These are phyloP conservation scores for Dascyllus trimaculatus DNA, from an alignment of 2,113 vertebrate species.

Conservation along the genomic window DNA sequence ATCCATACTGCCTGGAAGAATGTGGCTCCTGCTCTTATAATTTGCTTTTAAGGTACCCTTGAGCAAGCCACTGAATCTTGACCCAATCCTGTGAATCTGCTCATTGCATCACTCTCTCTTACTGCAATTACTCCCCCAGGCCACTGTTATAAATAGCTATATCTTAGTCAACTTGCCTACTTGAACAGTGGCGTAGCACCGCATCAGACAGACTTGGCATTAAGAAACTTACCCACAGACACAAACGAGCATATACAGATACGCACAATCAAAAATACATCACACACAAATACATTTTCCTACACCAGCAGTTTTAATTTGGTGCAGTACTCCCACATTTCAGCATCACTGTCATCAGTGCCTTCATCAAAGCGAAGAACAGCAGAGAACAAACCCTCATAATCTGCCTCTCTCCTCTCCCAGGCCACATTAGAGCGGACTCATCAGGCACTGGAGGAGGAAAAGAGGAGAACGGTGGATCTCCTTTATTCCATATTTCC, in stretches of 20 bases:
- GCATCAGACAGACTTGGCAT: conserved; percentile 29
- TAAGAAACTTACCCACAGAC: conserved; percentile 36
- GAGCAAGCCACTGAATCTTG: conserved; percentile 58
- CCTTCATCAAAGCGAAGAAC: conserved; percentile 31
- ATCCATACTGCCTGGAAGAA: conserved; percentile 26
- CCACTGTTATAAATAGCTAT: conserved; percentile 54
- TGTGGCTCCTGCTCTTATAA: conserved; percentile 40
- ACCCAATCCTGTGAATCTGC: conserved; percentile 54
- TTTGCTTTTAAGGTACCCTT: conserved; percentile 59
- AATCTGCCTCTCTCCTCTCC: conserved; percentile 23
- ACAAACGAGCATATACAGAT: conserved; percentile 37
- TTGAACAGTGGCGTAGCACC: conserved; percentile 39
- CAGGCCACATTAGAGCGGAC: conserved; percentile 94
- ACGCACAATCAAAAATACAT: conserved; percentile 39
- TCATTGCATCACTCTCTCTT: conserved; percentile 49
- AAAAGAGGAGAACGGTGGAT: conserved; percentile 97
- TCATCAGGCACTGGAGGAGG: conserved; percentile 96
- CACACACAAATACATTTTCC: conserved; percentile 21
- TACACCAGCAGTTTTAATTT: conserved; percentile 42
- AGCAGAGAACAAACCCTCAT: conserved; percentile 21
- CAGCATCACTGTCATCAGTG: conserved; percentile 9
- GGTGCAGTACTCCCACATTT: conserved; percentile 50
- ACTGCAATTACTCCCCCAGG: conserved; percentile 50
- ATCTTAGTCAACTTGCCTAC: conserved; percentile 47
- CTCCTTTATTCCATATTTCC: conserved; percentile 98